These are phyloP conservation scores for Tachyglossus aculeatus DNA, from an alignment of 2,797 vertebrate genomes.

Conservation along the genomic window DNA sequence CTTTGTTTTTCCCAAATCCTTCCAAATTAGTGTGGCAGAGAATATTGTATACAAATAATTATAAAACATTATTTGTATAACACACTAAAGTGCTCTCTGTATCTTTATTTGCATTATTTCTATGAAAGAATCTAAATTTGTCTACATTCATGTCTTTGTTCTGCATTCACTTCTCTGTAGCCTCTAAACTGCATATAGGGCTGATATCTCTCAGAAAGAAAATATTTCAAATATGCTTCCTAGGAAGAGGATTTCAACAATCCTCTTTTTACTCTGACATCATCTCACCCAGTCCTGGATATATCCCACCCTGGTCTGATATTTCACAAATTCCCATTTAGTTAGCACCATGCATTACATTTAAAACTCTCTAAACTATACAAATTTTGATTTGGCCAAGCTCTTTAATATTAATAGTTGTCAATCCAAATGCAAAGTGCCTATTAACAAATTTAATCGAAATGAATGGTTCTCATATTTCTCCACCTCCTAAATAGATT, in stretches of 20 bases:
- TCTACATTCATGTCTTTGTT: not conserved
- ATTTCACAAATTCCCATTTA: slow-evolving; percentile 71
- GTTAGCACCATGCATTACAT: slow-evolving; percentile 80
- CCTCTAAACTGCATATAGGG: not conserved
- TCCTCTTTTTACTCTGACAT: slow-evolving; percentile 10
- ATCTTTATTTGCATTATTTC: not conserved
- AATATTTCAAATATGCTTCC: slow-evolving; percentile 39
- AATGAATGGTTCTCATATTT: slow-evolving; percentile 79
- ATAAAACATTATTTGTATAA: slow-evolving; percentile 11
- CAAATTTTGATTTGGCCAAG: slow-evolving; percentile 79
- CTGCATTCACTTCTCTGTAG: not conserved
- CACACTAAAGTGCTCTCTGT: not conserved
- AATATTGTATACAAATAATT: slow-evolving; percentile 11
- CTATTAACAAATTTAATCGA: slow-evolving; percentile 78
- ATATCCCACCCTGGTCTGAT: slow-evolving; percentile 73
- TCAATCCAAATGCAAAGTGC: slow-evolving; percentile 80
- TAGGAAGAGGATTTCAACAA: slow-evolving; percentile 10
- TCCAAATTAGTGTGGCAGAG: slow-evolving; percentile 15
- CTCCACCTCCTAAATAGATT: slow-evolving; percentile 81
- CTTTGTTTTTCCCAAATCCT: slow-evolving; percentile 1
- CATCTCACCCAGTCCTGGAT: slow-evolving; percentile 53
- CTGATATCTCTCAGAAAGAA: not conserved
- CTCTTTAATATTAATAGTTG: slow-evolving; percentile 86
- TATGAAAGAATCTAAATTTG: not conserved
- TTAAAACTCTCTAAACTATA: slow-evolving; percentile 79